phyloP scores from a whole-genome alignment of 2,113 vertebrate species.

The Pollimyrus isidori region DNA sequence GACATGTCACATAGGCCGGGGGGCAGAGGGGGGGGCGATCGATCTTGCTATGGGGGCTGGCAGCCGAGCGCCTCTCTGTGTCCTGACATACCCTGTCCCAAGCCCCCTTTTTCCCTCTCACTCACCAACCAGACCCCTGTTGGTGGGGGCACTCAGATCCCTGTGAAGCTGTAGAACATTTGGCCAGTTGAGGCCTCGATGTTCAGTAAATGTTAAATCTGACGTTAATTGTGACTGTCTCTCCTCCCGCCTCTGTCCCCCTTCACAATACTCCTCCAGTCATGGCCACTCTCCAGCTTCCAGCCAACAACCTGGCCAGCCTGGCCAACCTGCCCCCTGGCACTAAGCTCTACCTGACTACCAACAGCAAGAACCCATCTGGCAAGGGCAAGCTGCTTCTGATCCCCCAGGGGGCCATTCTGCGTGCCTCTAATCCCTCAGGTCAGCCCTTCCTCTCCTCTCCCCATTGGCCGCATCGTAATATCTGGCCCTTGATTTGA shows the following conservation, averaged over 20 bases:
- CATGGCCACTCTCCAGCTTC: constrained; percentile 94
- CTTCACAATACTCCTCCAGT: constrained; percentile 56
- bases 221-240: neutral
- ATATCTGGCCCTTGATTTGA: neutral
- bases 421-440: constrained; percentile 75
- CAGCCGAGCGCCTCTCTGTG: neutral
- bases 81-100: neutral
- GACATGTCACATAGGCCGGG: neutral
- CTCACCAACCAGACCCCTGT: neutral
- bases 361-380: constrained; percentile 95
- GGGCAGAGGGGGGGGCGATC: neutral
- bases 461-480: neutral
- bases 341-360: constrained; percentile 96
- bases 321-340: constrained; percentile 92
- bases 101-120: neutral
- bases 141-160: neutral
- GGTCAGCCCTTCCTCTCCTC: constrained; percentile 33
- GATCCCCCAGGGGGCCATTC: constrained; percentile 94
- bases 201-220: neutral
- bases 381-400: constrained; percentile 96
- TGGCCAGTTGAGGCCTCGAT: neutral
- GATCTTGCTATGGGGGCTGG: neutral
- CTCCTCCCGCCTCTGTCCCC: neutral
- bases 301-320: constrained; percentile 92
- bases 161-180: neutral